Evolutionary conservation across 92 coral and sea anemone genomes (phyloP), one percentile per base, ranked within the genome.

Genomic region (Palythoa heliodiscus): DNA sequence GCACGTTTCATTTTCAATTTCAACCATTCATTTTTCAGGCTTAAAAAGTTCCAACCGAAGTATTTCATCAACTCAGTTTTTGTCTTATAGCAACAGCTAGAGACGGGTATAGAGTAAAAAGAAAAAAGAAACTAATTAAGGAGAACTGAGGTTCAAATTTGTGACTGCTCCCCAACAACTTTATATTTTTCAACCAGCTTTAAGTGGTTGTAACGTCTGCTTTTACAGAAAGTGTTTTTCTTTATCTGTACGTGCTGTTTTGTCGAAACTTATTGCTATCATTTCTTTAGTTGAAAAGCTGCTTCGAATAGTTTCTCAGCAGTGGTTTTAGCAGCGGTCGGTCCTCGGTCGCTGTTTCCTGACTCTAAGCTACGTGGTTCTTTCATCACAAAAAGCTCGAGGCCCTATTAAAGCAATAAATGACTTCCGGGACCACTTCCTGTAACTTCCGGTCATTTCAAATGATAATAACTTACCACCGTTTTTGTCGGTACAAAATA

Each of bases 221-320:
- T 58, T 7, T 20, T 22, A 66, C 5, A 66, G 35, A 5, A 4
- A 19, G 4, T 64, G n/a, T 29, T 1, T 20, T 43, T 43, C 48
- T 43, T 43, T 43, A 43, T 43, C 48, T 29, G 8, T 43, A 43
- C 5, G 3, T 4, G 48, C 48, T 43, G 48, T 43, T 7, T 43
- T 43, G 2, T 43, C 48, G 15, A 25, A 69, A 69, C 40, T 17
- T 15, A 3, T 13, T 71, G 17, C 75, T 19, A 48, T 71, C 17
- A 71, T 38, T 16, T 20, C 75, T 14, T 11, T 38, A 71, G 1
- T 73, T n/a, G 4, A 17, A 22, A 24, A 48, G 29, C 77, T 73
- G 19, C 23, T 73, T 73, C 11, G 77, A 73, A 73, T 43, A 47
- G 57, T 73, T 43, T 43, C 77, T 15, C 58, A 73, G 77, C 77